Base-by-base conservation (phyloP, 2,888 invertebrate genomes). In the Drosophila siamana region DNA sequence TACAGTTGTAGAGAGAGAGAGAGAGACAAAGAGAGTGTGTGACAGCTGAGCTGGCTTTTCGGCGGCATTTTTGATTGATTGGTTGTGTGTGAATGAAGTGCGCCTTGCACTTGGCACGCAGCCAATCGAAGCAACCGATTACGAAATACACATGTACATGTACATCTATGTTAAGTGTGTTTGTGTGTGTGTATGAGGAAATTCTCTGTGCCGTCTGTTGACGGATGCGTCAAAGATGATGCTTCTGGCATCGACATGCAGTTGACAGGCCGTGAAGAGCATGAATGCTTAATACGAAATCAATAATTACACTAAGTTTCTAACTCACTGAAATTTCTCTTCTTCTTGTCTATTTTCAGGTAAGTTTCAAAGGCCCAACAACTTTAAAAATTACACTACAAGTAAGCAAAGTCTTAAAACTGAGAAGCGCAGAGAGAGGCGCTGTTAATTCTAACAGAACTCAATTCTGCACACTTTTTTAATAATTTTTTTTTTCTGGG, bases 21-120 rank as follows among this genome's bases (percentile, higher is more conserved):
- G 36, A n/a, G 16, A 7, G 40, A 6, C 7, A 6, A 33, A 15
- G 19, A n/a, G 41, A 7, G 26, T 22, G 47, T 7, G n/a, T 15
- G 33, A 43, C 70, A 60, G 59, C 63, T 64, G 33, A 56, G 63
- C 24, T 55, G 41, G 13, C 9, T 54, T 56, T 48, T 67, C 43
- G 46, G 38, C n/a, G 40, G 61, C 48, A 41, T 65, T 41, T 67
- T 40, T 85, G 81, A 86, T 86, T 79, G 85, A 81, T 82, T 66
- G 85, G 70, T 80, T 59, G 66, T 71, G 41, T 59, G 66, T 70
- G 75, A 74, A 75, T 74, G 74, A 74, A 74, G n/a, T 55, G 55
- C 43, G 26, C 47, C 16, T 26, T 74, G 60, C 61, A 66, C 46
- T 70, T 74, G 75, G 70, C 66, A 50, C n/a, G 40, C 19, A 41